Evolutionary conservation across 2,113 vertebrate species (phyloP).

Genomic region (Anhinga rufa): DNA sequence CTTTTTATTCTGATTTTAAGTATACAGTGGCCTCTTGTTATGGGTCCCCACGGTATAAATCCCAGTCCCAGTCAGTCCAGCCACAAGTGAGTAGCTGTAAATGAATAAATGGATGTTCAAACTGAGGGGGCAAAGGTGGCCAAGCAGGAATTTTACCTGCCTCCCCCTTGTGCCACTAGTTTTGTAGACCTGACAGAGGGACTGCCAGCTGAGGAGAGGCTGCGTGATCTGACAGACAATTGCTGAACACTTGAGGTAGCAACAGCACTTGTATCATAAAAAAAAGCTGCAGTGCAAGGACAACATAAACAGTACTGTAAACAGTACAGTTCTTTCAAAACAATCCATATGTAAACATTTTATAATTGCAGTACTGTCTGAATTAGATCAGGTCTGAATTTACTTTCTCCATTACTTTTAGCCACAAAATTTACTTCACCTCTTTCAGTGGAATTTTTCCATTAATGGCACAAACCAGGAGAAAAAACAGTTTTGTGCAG

Average conservation of each 20-base stretch:
- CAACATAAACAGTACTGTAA: neutral
- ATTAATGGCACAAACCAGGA: neutral
- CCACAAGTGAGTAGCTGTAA: neutral
- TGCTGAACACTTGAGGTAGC: neutral
- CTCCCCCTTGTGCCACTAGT: neutral
- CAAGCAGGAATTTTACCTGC: neutral
- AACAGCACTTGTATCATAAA: neutral
- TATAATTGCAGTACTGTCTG: neutral
- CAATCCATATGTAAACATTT: neutral
- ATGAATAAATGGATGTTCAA: neutral
- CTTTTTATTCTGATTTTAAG: neutral
- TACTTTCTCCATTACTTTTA: neutral
- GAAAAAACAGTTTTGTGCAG: neutral
- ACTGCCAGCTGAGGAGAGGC: neutral
- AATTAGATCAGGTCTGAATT: neutral
- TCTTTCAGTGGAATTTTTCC: neutral
- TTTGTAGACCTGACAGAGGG: neutral
- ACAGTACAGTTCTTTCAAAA: neutral
- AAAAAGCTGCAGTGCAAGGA: neutral
- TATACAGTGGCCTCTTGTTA: neutral
- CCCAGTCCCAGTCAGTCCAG: neutral
- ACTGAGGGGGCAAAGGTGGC: neutral
- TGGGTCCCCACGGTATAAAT: neutral
- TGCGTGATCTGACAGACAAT: neutral
- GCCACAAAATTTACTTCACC: neutral